Conservation (phyloP, 2,113 vertebrate species). For the Diadophis punctatus region DNA sequence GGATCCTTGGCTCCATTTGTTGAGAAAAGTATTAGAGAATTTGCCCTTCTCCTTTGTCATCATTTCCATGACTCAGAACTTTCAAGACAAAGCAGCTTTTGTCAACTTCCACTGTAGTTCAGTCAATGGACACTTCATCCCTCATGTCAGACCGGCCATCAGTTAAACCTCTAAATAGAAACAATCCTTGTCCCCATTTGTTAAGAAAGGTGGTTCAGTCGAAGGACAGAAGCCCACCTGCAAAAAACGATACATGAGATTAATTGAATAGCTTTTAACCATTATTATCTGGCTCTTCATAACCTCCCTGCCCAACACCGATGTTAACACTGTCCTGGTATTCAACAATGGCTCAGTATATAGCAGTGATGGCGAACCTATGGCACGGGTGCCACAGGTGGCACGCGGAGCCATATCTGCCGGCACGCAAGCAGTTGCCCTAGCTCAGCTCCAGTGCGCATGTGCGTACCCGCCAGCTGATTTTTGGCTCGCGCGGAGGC, state of each 20-base stretch:
- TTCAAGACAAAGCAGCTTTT: not conserved
- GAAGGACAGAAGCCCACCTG: not conserved
- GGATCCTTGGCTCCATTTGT: not conserved
- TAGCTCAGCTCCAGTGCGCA: too few relatives aligned
- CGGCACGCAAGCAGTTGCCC: too few relatives aligned
- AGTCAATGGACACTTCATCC: not conserved
- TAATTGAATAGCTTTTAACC: not conserved
- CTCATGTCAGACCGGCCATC: too few relatives aligned
- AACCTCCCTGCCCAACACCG: not conserved
- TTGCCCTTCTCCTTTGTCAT: not conserved
- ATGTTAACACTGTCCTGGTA: not conserved
- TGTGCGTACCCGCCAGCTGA: too few relatives aligned
- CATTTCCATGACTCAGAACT: not conserved
- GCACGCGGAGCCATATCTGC: too few relatives aligned
- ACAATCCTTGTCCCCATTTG: too few relatives aligned
- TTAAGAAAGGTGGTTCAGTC: not conserved
- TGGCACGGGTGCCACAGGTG: too few relatives aligned
- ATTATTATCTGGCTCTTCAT: not conserved
- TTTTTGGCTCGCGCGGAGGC: too few relatives aligned
- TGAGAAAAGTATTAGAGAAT: not conserved
- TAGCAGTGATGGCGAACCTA: too few relatives aligned
- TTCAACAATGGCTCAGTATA: not conserved
- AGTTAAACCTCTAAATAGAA: too few relatives aligned
- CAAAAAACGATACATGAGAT: not conserved
- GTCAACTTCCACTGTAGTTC: not conserved